Conservation (phyloP, 2,888 invertebrate genomes). For the Argyresthia goedartella region DNA sequence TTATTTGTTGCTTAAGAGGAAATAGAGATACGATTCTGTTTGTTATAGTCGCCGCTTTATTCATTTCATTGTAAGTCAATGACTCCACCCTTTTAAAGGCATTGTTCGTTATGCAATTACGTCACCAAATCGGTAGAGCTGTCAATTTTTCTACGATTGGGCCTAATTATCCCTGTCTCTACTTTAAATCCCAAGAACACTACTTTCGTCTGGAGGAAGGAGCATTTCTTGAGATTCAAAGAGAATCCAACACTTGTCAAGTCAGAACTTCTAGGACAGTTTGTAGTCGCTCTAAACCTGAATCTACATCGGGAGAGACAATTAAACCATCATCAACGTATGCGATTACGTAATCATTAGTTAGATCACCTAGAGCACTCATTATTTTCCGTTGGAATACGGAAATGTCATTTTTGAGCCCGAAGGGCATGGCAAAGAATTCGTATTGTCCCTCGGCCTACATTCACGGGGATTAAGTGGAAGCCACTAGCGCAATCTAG, state of each 20-base stretch:
- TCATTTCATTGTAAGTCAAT: too few relatives aligned
- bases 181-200: constrained; percentile 8
- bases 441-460: constrained; percentile 12
- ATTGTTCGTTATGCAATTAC: too few relatives aligned
- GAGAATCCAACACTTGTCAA: constrained; percentile 8
- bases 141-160: neutral
- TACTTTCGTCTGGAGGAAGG: constrained; percentile 8
- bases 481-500: constrained; percentile 12
- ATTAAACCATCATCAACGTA: constrained; percentile 7
- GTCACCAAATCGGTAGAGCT: too few relatives aligned
- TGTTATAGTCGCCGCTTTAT: too few relatives aligned
- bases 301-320: neutral
- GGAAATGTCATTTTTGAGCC: constrained; percentile 10
- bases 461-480: constrained; percentile 9
- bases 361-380: constrained; percentile 8
- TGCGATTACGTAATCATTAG: neutral
- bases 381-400: constrained; percentile 13
- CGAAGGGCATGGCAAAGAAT: constrained; percentile 13
- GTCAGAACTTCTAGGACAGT: neutral
- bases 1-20: too few relatives aligned
- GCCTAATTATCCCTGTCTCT: neutral
- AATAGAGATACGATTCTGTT: too few relatives aligned
- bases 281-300: constrained; percentile 2
- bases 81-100: too few relatives aligned
- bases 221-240: too few relatives aligned